These are phyloP conservation scores for Anseranas semipalmata DNA, from an alignment of 2,113 vertebrate genomes.

Conservation along the genomic window DNA sequence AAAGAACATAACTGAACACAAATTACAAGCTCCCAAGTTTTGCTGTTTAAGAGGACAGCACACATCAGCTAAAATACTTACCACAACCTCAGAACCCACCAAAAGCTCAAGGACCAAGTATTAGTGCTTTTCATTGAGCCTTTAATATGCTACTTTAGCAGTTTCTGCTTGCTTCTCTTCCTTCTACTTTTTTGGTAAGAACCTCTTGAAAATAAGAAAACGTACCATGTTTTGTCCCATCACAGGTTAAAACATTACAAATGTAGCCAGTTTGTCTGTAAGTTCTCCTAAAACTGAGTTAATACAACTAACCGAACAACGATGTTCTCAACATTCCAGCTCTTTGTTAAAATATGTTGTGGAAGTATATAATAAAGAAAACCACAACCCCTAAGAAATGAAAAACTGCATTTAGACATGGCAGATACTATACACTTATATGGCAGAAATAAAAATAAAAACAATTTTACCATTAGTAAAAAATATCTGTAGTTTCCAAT, in stretches of 20 bases:
- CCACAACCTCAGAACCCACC: background rate
- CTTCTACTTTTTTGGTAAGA: background rate
- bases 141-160: background rate
- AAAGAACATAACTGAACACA: background rate
- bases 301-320: background rate
- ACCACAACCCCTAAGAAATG: background rate
- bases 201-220: background rate
- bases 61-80: background rate
- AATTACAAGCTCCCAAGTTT: background rate
- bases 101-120: background rate
- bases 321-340: background rate
- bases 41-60: background rate
- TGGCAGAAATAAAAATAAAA: background rate
- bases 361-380: background rate
- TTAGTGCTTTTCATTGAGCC: background rate
- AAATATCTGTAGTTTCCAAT: conserved; percentile 99
- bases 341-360: background rate
- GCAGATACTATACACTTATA: background rate
- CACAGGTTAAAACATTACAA: background rate
- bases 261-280: background rate
- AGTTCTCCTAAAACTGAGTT: background rate
- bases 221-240: background rate
- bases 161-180: background rate
- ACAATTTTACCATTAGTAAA: conserved; percentile 93
- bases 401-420: background rate